Evolutionary conservation across 2,888 invertebrate species (phyloP), one percentile per base, ranked within the genome.

Genomic region (Chaitophorus viminalis): DNA sequence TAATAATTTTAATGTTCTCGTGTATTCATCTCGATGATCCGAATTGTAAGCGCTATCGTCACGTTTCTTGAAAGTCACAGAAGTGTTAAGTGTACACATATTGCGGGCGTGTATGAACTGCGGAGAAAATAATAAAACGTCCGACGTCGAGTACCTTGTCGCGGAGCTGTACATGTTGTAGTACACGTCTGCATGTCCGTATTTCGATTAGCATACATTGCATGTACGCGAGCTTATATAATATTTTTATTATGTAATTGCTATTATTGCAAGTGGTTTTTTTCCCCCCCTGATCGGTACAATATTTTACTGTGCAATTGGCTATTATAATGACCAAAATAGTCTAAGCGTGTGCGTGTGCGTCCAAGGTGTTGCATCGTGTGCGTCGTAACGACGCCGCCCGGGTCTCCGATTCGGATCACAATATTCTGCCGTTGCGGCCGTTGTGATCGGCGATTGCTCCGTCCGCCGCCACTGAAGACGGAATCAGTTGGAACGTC

Each of bases 401-500:
- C 6, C 60, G 21, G 21, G 21, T 60, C 21, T 21, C 25, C 60
- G 8, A 6, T 2, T 25, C 60, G 17, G 6, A 75, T 75, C 60
- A 85, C 68, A n/a, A n/a, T n/a, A 77, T 85, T 31, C 84, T 76
- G 33, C 46, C 46, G 5, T 77, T 85, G 3, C 68, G 84, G 46
- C 68, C 77, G 6, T 8, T 39, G 18, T 76, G 82, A 74, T 74
- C 74, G 1, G 33, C 14, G 3, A 17, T 68, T 14, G 76, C 18
- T 46, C 46, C 9, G 60, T 76, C 18, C 60, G 25, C n/a, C 31
- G 25, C n/a, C 14, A 52, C 14, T 21, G 87, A 81, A 6, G 87
- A 74, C 21, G 79, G 70, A 0, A 87, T 60, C 18, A 81, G 46
- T 18, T 87, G 87, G 39, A 87, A 87, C n/a, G 74, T 81, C n/a